Percentiles rank a stretch among this genome's conserved stretches.
Evolutionary conservation across 2,113 vertebrate genomes (phyloP).

Genomic region (Sialia sialis): DNA sequence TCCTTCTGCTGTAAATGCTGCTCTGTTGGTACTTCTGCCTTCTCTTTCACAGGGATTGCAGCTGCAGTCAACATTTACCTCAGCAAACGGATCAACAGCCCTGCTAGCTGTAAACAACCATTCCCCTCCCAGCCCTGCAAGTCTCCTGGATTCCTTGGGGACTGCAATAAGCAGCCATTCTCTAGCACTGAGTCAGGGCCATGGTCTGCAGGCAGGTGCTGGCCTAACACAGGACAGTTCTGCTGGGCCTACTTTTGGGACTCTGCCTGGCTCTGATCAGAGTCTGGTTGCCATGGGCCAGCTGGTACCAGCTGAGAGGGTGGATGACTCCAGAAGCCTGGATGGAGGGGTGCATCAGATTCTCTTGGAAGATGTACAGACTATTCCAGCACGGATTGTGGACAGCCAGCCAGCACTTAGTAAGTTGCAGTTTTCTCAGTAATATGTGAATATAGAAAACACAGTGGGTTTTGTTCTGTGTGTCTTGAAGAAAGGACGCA

Average conservation of each 20-base stretch:
- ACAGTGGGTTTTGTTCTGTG: background rate
- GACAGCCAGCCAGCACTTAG: conserved; percentile 60
- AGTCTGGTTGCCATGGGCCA: conserved; percentile 65
- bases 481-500: background rate
- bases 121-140: conserved; percentile 37
- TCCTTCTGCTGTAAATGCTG: background rate
- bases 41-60: conserved; percentile 74
- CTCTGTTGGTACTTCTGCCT: conserved; percentile 17
- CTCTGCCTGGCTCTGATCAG: conserved; percentile 41
- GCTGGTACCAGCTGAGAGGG: conserved; percentile 58
- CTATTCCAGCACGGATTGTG: conserved; percentile 71
- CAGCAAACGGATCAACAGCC: conserved; percentile 65
- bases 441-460: background rate
- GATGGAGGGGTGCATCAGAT: conserved; percentile 68
- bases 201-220: conserved; percentile 49
- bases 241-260: conserved; percentile 15
- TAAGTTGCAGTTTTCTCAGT: conserved; percentile 61
- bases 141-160: conserved; percentile 59
- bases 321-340: conserved; percentile 47
- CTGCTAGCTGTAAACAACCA: conserved; percentile 64
- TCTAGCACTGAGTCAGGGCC: conserved; percentile 56
- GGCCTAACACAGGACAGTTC: conserved; percentile 25
- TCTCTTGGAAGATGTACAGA: conserved; percentile 72
- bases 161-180: conserved; percentile 51
- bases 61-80: conserved; percentile 71